These are phyloP conservation scores for Agrotis exclamationis DNA, from an alignment of 2,888 invertebrate genomes.

Conservation along the genomic window DNA sequence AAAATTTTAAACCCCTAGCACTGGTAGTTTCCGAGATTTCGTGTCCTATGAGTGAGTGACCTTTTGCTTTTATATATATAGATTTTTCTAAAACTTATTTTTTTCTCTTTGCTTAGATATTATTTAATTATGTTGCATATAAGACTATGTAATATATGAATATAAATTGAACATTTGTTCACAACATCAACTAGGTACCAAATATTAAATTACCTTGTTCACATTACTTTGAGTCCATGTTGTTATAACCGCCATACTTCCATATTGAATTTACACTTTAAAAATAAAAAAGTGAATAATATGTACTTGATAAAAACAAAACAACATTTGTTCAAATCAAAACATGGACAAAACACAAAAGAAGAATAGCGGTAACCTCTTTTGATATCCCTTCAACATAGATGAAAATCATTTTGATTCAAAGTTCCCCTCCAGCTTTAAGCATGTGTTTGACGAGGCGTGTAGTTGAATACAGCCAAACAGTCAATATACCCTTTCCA, in stretches of 20 bases:
- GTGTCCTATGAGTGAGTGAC: no score
- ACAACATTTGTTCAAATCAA: slow-evolving; percentile 27
- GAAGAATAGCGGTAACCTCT: slow-evolving; percentile 26
- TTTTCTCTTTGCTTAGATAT: no score
- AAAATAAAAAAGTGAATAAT: slow-evolving; percentile 19
- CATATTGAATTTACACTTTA: slow-evolving; percentile 19
- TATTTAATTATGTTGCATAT: background rate
- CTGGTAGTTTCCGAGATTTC: no score
- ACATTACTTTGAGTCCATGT: background rate
- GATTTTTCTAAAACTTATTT: no score
- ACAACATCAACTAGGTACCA: background rate
- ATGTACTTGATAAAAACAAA: slow-evolving; percentile 7
- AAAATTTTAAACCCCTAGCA: no score
- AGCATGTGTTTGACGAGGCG: slow-evolving; percentile 6
- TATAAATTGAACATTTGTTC: background rate
- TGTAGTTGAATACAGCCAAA: slow-evolving; percentile 45
- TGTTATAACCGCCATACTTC: slow-evolving; percentile 8
- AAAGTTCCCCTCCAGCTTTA: slow-evolving; percentile 28
- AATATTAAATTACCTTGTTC: slow-evolving; percentile 24
- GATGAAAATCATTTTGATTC: slow-evolving; percentile 67
- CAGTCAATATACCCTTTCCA: background rate
- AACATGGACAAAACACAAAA: slow-evolving; percentile 43
- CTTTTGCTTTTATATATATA: no score
- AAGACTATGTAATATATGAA: background rate
- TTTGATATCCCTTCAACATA: slow-evolving; percentile 52